A percentile compares a stretch with the other conserved stretches of the same genome.
Conservation (phyloP, 2,797 vertebrate genomes). For the Setipinna tenuifilis region DNA sequence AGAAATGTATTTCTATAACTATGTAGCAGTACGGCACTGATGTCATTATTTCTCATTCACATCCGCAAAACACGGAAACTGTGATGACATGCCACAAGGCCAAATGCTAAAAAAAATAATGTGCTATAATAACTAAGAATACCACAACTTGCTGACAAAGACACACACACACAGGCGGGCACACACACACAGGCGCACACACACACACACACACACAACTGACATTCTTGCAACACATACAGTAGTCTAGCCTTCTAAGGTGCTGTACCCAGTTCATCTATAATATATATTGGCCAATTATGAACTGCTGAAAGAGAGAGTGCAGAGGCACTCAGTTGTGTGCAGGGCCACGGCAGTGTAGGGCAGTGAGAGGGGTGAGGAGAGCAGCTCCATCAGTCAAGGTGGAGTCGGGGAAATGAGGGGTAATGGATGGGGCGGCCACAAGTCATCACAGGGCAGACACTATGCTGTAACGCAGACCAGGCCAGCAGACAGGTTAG, state of each 20-base stretch:
- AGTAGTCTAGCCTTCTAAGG: too few species aligned
- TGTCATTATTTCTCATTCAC: neutral
- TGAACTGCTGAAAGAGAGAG: too few species aligned
- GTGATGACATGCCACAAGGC: neutral
- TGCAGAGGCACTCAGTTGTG: too few species aligned
- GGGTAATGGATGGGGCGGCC: neutral
- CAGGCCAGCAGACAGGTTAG: neutral
- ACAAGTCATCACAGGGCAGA: neutral
- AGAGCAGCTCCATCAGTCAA: neutral
- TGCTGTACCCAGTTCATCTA: too few species aligned
- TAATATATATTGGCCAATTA: too few species aligned
- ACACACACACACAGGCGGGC: constrained; percentile 48
- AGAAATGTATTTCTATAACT: neutral
- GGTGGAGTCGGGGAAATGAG: constrained; percentile 8
- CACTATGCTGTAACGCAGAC: neutral
- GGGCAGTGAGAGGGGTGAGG: neutral
- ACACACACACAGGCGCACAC: constrained; percentile 48
- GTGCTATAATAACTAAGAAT: too few species aligned
- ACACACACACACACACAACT: too few species aligned
- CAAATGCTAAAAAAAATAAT: too few species aligned
- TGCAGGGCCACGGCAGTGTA: neutral
- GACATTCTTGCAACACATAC: too few species aligned
- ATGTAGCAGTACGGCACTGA: neutral
- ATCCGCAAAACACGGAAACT: neutral
- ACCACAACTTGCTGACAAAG: too few species aligned